Conservation (phyloP, 2,797 vertebrate genomes). For the Sebastes cheni region DNA sequence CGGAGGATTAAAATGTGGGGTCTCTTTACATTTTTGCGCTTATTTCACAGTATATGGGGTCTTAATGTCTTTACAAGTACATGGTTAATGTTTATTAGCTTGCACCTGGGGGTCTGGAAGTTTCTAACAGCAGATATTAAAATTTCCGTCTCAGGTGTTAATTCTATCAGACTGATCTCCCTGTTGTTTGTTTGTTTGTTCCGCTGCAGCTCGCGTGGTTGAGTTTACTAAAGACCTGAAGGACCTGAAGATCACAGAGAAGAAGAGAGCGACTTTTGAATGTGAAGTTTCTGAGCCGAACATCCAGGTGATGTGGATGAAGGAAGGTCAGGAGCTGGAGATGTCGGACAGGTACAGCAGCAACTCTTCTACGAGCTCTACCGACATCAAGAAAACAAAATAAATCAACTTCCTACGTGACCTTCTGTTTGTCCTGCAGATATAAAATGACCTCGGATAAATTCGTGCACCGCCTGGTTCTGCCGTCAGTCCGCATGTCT, state of each 20-base stretch:
- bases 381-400: background rate
- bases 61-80: no score
- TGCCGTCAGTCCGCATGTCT: conserved; percentile 89
- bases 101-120: no score
- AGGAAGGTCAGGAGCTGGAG: conserved; percentile 94
- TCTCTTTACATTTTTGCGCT: no score
- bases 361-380: background rate
- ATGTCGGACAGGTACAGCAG: conserved; percentile 85
- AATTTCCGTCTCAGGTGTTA: no score
- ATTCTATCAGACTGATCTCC: background rate
- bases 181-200: background rate
- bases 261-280: conserved; percentile 96
- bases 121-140: no score
- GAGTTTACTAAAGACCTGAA: conserved; percentile 97
- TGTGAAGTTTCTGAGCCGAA: conserved; percentile 97
- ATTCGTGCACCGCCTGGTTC: conserved; percentile 89
- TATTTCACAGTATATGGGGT: no score
- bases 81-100: no score
- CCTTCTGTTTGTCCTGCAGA: conserved; percentile 66
- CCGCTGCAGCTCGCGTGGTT: conserved; percentile 90
- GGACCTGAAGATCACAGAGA: conserved; percentile 96
- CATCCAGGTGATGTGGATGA: conserved; percentile 96
- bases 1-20: no score
- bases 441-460: conserved; percentile 90
- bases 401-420: background rate